A percentile compares a stretch with the other conserved stretches of the same genome.
Evolutionary conservation across 2,113 vertebrate species (phyloP).

Genomic region (Corythaixoides concolor): DNA sequence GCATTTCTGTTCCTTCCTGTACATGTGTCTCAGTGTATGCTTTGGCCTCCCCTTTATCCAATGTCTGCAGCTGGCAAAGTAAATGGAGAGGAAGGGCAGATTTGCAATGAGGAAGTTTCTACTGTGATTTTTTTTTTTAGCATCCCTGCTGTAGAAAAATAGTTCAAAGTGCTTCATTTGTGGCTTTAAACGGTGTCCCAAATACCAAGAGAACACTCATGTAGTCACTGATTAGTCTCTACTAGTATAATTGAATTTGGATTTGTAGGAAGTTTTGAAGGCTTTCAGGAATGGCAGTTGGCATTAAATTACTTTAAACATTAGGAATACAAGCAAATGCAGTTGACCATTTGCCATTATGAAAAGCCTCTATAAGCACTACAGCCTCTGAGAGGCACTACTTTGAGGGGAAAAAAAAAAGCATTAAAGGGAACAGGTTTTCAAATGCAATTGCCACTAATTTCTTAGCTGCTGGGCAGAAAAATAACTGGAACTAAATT

Average conservation of each 20-base stretch:
- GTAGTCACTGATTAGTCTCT: slow-evolving; percentile 54
- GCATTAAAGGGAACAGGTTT: slow-evolving; percentile 32
- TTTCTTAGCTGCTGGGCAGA: slow-evolving; percentile 64
- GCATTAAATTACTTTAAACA: slow-evolving; percentile 66
- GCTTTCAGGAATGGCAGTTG: slow-evolving; percentile 58
- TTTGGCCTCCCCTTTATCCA: neutral
- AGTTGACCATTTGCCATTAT: slow-evolving; percentile 22
- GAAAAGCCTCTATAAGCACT: slow-evolving; percentile 32
- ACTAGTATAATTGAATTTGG: slow-evolving; percentile 62
- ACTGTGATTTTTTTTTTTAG: neutral
- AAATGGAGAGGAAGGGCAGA: neutral
- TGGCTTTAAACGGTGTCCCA: slow-evolving; percentile 23
- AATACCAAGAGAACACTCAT: slow-evolving; percentile 6
- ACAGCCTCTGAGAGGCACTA: neutral
- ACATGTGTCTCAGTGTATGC: neutral
- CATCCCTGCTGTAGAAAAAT: slow-evolving; percentile 14
- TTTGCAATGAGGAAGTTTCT: slow-evolving; percentile 25
- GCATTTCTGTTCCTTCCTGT: neutral
- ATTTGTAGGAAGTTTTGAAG: slow-evolving; percentile 65
- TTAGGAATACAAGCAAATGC: slow-evolving; percentile 46
- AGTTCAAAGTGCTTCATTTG: slow-evolving; percentile 12
- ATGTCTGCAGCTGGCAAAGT: neutral
- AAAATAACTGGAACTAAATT: slow-evolving; percentile 67
- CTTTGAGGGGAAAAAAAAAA: neutral
- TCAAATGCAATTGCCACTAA: slow-evolving; percentile 57